phyloP scores from a whole-genome alignment of 2,113 vertebrate species.

The Tyrannus savana region DNA sequence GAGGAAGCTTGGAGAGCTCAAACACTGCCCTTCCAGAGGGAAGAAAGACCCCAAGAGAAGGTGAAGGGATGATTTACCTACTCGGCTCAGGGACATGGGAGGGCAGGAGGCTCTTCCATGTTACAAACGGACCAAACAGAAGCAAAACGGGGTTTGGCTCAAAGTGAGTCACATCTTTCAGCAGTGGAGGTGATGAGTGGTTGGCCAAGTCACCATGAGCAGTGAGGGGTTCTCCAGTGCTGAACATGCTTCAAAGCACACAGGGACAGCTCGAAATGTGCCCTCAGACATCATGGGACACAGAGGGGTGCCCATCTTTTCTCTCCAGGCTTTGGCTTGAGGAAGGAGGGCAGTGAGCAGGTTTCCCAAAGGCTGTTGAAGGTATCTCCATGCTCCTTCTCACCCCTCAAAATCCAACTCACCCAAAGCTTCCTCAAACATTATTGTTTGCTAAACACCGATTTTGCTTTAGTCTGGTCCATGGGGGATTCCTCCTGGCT shows the following conservation, averaged over 20 bases:
- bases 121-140: rapidly evolving
- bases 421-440: background rate
- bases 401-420: background rate
- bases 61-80: background rate
- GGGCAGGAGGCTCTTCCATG: background rate
- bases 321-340: background rate
- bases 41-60: background rate
- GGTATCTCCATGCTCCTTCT: rapidly evolving
- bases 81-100: rapidly evolving
- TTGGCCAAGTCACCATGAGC: background rate
- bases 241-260: background rate
- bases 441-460: background rate
- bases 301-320: rapidly evolving
- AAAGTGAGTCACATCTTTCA: background rate
- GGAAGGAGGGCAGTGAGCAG: background rate
- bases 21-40: background rate
- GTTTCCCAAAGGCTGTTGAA: background rate
- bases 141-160: background rate
- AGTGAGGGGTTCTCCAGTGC: background rate
- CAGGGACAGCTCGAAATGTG: rapidly evolving
- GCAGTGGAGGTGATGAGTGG: rapidly evolving
- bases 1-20: background rate
- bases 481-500: background rate
- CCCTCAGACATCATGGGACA: rapidly evolving
- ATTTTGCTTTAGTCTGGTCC: background rate